Conservation (phyloP, 1,140 invertebrate genomes). For the Tetragonula clypearis region DNA sequence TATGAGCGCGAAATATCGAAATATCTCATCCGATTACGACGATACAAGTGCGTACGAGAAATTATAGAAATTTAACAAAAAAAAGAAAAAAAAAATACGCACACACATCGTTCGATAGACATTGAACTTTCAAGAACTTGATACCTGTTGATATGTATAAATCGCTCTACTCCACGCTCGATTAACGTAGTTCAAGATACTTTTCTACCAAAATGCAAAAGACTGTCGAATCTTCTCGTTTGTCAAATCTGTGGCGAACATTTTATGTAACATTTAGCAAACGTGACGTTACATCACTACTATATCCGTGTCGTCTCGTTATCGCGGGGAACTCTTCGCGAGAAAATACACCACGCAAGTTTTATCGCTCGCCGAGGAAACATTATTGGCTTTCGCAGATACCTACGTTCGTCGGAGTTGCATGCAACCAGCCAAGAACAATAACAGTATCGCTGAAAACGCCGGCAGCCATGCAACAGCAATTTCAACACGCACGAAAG, state of each 20-base stretch:
- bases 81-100: no score
- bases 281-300: background rate
- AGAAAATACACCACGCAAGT: constrained; percentile 39
- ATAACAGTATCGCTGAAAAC: constrained; percentile 18
- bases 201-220: no score
- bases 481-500: background rate
- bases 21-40: no score
- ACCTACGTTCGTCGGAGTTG: background rate
- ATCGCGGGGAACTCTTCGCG: constrained; percentile 19
- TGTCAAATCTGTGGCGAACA: background rate
- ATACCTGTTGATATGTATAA: no score
- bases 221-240: no score
- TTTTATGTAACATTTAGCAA: background rate
- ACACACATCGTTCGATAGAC: no score
- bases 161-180: no score
- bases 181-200: no score
- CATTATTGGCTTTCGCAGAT: background rate
- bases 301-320: constrained; percentile 7
- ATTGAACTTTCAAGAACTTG: no score
- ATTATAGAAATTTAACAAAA: no score
- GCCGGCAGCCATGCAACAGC: background rate
- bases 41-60: no score
- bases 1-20: no score
- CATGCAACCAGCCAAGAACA: constrained; percentile 10
- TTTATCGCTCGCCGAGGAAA: constrained; percentile 32